Conservation (phyloP, 2,113 vertebrate genomes). For the Indicator maculatus region DNA sequence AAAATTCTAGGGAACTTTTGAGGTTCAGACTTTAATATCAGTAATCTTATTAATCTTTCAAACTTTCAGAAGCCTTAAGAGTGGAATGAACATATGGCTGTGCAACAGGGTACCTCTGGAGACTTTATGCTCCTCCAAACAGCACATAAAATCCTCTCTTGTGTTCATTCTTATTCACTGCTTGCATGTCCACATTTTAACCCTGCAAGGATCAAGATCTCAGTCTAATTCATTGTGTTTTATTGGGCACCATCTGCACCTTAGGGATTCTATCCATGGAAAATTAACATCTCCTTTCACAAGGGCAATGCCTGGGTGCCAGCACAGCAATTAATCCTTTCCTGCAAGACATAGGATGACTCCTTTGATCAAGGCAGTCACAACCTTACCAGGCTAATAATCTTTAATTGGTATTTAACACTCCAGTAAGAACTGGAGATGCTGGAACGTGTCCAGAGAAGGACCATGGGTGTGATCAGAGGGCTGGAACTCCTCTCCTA, state of each 20-base stretch:
- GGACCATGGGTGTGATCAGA: no score
- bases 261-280: background rate
- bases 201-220: conserved; percentile 58
- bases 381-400: background rate
- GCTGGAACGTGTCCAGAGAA: no score
- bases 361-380: background rate
- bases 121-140: conserved; percentile 35
- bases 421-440: no score
- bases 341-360: background rate
- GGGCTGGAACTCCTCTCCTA: no score
- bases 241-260: conserved; percentile 61
- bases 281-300: conserved; percentile 59
- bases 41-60: conserved; percentile 69
- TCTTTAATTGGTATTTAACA: background rate
- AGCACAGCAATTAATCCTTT: background rate
- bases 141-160: conserved; percentile 39
- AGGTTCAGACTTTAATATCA: conserved; percentile 46
- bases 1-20: conserved; percentile 21
- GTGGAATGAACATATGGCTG: conserved; percentile 63
- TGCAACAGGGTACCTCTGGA: conserved; percentile 52
- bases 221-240: conserved; percentile 58
- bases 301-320: conserved; percentile 30
- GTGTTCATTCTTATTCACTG: conserved; percentile 58
- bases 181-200: conserved; percentile 63
- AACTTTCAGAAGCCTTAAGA: conserved; percentile 48